Base-by-base conservation (phyloP, 1,140 invertebrate species). In the Formica selysi region DNA sequence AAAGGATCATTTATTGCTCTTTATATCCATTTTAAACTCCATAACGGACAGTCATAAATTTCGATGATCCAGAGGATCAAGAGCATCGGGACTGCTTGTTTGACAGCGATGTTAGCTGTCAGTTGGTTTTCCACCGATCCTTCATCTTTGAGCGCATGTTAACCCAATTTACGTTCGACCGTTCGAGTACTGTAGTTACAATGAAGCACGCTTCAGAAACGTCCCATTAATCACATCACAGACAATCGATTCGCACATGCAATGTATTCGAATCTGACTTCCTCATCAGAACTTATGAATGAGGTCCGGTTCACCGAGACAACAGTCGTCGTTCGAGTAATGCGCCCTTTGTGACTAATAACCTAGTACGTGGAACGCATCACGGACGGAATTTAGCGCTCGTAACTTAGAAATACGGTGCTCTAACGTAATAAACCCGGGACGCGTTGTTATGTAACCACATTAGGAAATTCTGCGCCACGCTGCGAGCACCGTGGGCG, bases 171-270 rank as follows among this genome's bases (percentile, higher is more conserved):
- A 74, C 90, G 51, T 86, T 86, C 48, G 86, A 79, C 74, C 76
- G 88, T 85, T 67, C 84, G 79, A 91, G 90, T 85, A 68, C 76
- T 90, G 70, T 87, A 88, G 90, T 90, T 90, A 91, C 84, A 91
- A 38, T 85, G 68, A 70, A 91, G 85, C 51, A 85, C 48, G 85
- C 87, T 91, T 65, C 26, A 73, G 73, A 85, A 86, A 87, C 84
- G 87, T 90, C 86, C 86, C 80, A 92, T 92, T 91, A 92, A 92
- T 92, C 92, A 92, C 92, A 92, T 76, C 76, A 85, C 74, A 76
- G 81, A 87, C 90, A 92, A 91, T 91, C 90, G 88, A 91, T 91
- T 85, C 70, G 74, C 29, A 61, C 59, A 76, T 74, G 65, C 48
- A 90, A 88, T 85, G 80, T 88, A 87, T 88, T 87, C 85, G 76